These are phyloP conservation scores for Rhagium mordax DNA, from an alignment of 2,888 invertebrate genomes.

Conservation along the genomic window DNA sequence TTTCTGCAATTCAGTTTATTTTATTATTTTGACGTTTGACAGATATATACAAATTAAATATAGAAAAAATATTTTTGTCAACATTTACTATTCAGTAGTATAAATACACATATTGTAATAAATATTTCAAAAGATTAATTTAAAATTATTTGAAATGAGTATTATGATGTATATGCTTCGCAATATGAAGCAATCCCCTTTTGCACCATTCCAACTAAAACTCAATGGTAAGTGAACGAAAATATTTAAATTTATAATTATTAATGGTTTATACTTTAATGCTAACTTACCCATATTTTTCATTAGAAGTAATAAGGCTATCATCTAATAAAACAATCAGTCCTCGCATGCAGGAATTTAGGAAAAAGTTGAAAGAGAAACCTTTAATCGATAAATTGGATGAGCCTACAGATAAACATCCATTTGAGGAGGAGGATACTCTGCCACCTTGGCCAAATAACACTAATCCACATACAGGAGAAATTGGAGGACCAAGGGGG, in stretches of 20 bases:
- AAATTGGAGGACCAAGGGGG: conserved; percentile 94
- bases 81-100: too few species aligned
- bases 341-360: conserved; percentile 78
- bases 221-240: conserved; percentile 52
- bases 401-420: conserved; percentile 80
- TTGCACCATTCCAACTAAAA: conserved; percentile 51
- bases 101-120: too few species aligned
- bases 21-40: too few species aligned
- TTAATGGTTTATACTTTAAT: neutral
- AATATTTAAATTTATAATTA: too few species aligned
- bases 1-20: too few species aligned
- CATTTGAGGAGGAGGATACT: conserved; percentile 87
- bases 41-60: too few species aligned
- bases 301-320: conserved; percentile 27
- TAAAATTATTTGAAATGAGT: too few species aligned
- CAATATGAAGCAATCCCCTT: conserved; percentile 59
- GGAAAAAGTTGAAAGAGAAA: conserved; percentile 80
- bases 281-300: neutral
- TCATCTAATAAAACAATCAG: conserved; percentile 67
- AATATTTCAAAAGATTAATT: too few species aligned
- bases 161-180: conserved; percentile 66
- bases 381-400: conserved; percentile 83
- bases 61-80: too few species aligned
- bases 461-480: conserved; percentile 93
- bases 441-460: conserved; percentile 88